These are phyloP conservation scores for Malurus elegans DNA, from an alignment of 2,113 vertebrate genomes.

Conservation along the genomic window DNA sequence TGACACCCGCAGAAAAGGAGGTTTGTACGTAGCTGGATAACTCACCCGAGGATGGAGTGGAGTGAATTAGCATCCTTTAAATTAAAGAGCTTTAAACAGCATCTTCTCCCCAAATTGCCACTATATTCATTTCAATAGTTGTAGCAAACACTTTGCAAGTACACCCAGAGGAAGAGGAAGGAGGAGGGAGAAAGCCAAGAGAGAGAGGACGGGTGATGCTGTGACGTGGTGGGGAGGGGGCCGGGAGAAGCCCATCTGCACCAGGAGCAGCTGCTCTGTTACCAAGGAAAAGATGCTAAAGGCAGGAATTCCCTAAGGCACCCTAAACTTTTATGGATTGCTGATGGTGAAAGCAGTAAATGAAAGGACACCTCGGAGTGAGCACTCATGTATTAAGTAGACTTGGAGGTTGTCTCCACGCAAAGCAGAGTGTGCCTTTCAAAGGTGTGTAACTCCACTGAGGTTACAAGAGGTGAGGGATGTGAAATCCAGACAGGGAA, in stretches of 20 bases:
- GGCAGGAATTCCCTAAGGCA: conserved; percentile 19
- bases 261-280: neutral
- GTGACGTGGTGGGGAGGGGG: rapidly evolving
- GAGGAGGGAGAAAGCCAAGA: neutral
- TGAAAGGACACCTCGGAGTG: conserved; percentile 58
- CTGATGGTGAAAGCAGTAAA: conserved; percentile 54
- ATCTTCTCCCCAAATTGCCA: conserved; percentile 21
- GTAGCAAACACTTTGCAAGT: neutral
- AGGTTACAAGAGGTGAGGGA: rapidly evolving
- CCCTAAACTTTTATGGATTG: conserved; percentile 18
- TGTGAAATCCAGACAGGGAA: neutral
- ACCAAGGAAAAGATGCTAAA: neutral
- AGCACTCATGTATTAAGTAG: conserved; percentile 39
- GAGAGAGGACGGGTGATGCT: neutral
- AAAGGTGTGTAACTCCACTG: neutral
- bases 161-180: conserved; percentile 27
- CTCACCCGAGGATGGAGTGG: neutral
- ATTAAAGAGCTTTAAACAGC: conserved; percentile 47
- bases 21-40: neutral
- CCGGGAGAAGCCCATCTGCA: neutral
- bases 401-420: neutral
- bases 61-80: conserved; percentile 37
- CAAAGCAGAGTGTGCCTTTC: neutral
- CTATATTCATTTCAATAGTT: neutral
- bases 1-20: neutral